Percentiles rank a stretch among this genome's conserved stretches.
These are phyloP conservation scores for human DNA, from an alignment of 2,113 vertebrate species.

Conservation along the genomic window DNA sequence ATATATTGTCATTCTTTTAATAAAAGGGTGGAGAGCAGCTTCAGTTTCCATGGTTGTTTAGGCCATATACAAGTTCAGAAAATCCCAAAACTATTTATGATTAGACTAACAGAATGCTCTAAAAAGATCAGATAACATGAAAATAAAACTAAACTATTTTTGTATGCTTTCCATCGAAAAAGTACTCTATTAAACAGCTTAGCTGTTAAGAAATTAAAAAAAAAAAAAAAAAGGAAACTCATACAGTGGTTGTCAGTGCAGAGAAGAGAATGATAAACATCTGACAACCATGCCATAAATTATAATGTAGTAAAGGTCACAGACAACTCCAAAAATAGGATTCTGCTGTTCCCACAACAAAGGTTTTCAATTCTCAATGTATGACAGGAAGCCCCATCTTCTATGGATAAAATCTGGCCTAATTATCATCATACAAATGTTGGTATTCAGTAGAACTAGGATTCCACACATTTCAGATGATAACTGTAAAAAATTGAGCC, in stretches of 20 bases:
- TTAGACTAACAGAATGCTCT: not conserved
- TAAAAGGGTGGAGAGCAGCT: not conserved
- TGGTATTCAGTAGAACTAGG: slow-evolving; percentile 8
- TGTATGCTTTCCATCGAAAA: not conserved
- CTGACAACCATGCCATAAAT: not conserved
- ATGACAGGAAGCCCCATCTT: not conserved
- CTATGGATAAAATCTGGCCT: not conserved
- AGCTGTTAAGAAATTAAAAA: not conserved
- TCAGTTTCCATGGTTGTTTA: not conserved
- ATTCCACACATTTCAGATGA: not conserved
- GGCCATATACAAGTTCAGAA: not conserved
- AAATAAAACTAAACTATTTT: not conserved
- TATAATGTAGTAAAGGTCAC: not conserved
- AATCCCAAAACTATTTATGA: not conserved
- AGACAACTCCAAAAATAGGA: not conserved
- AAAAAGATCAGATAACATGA: slow-evolving; percentile 26
- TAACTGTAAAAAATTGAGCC: not conserved
- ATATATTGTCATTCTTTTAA: not conserved
- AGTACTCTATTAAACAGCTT: not conserved
- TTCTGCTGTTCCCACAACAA: not conserved
- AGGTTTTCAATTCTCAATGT: slow-evolving; percentile 24
- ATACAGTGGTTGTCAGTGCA: not conserved
- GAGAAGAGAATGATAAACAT: not conserved
- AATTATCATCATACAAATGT: not conserved
- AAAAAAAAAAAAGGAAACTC: not conserved